These are phyloP conservation scores for Pilophorus perplexus DNA, from an alignment of 2,888 invertebrate genomes.

Conservation along the genomic window DNA sequence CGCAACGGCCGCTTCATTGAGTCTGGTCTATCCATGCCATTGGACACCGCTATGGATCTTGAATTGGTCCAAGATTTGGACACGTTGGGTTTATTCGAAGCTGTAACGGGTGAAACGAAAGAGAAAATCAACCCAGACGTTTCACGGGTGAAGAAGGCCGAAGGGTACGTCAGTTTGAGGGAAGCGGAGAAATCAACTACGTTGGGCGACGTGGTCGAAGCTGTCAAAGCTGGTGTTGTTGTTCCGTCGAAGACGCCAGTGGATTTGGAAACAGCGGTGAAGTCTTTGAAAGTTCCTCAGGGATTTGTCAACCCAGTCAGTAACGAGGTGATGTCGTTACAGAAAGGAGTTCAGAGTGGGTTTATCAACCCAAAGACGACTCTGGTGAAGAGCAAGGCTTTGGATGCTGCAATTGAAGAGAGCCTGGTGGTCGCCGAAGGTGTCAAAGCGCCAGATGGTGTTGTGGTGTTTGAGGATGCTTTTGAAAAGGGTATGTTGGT, in stretches of 20 bases:
- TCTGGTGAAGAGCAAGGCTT: slow-evolving; percentile 67
- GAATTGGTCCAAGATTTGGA: slow-evolving; percentile 78
- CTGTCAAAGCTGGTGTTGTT: slow-evolving; percentile 52
- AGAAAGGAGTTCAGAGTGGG: slow-evolving; percentile 67
- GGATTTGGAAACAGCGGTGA: slow-evolving; percentile 69
- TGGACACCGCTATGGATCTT: slow-evolving; percentile 77
- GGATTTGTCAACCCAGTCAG: slow-evolving; percentile 76
- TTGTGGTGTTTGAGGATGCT: slow-evolving; percentile 63
- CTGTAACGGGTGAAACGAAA: slow-evolving; percentile 58
- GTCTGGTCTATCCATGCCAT: slow-evolving; percentile 76
- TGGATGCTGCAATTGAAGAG: slow-evolving; percentile 72
- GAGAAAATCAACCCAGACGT: slow-evolving; percentile 63
- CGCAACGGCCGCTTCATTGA: slow-evolving; percentile 78
- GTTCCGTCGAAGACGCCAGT: slow-evolving; percentile 63
- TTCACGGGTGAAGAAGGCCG: slow-evolving; percentile 70
- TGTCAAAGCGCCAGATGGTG: slow-evolving; percentile 53
- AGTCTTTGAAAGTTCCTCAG: slow-evolving; percentile 74
- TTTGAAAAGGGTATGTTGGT: slow-evolving; percentile 74
- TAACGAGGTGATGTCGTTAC: slow-evolving; percentile 70
- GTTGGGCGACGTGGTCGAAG: slow-evolving; percentile 65
- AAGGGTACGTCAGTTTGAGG: slow-evolving; percentile 67
- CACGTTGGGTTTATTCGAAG: slow-evolving; percentile 70
- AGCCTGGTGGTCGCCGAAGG: slow-evolving; percentile 73
- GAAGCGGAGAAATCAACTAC: slow-evolving; percentile 73
- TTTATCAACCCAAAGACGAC: slow-evolving; percentile 74